A percentile compares a stretch with the other conserved stretches of the same genome.
These are phyloP conservation scores for Epirrita christyi DNA, from an alignment of 2,888 invertebrate species.

Conservation along the genomic window DNA sequence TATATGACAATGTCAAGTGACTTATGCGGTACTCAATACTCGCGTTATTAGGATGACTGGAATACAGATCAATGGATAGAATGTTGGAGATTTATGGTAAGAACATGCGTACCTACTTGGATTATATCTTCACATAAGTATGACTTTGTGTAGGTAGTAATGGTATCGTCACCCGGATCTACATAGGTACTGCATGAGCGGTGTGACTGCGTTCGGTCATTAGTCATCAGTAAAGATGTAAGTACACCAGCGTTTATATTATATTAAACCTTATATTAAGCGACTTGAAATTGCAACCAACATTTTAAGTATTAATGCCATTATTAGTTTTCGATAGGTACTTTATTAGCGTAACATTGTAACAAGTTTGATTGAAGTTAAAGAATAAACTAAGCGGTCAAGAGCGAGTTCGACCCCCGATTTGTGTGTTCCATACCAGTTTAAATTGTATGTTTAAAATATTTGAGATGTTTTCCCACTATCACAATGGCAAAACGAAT, in stretches of 20 bases:
- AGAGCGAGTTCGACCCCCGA: no score
- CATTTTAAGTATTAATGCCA: no score
- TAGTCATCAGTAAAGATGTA: constrained; percentile 5
- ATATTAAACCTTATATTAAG: background rate
- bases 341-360: no score
- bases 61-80: constrained; percentile 44
- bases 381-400: no score
- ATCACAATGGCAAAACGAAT: no score
- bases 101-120: constrained; percentile 24
- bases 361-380: no score
- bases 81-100: constrained; percentile 58
- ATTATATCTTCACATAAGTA: constrained; percentile 19
- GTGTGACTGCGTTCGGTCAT: constrained; percentile 4
- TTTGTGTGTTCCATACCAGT: no score
- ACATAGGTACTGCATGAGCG: background rate
- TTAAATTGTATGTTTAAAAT: no score
- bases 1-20: constrained; percentile 51
- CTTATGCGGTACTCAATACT: constrained; percentile 32
- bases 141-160: constrained; percentile 41
- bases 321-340: no score
- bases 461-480: no score
- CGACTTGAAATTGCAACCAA: background rate
- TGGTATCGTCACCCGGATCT: constrained; percentile 51
- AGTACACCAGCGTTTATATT: background rate
- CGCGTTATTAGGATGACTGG: constrained; percentile 30